These are phyloP conservation scores for Paracanthobrama guichenoti DNA, from an alignment of 2,113 vertebrate genomes.

Conservation along the genomic window DNA sequence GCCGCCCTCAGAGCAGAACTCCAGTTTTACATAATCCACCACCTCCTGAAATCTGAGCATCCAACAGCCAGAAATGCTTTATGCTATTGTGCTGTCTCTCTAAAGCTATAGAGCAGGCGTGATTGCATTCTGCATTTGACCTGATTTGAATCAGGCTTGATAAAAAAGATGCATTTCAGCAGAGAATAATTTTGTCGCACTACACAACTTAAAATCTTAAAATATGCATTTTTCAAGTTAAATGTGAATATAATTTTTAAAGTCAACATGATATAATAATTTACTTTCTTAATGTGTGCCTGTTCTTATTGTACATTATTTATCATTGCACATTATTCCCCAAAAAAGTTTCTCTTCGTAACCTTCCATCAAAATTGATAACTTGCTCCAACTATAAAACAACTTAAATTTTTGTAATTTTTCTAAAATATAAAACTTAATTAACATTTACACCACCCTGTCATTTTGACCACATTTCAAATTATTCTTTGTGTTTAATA, in stretches of 20 bases:
- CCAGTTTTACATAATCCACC: slow-evolving; percentile 33
- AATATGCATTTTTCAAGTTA: neutral
- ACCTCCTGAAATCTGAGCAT: slow-evolving; percentile 8
- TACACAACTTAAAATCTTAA: too few relatives aligned
- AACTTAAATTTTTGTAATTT: neutral
- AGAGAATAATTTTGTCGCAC: neutral
- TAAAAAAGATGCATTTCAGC: neutral
- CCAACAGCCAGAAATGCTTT: neutral
- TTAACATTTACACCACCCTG: neutral
- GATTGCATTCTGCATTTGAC: neutral
- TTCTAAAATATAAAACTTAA: neutral
- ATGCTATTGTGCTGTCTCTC: neutral
- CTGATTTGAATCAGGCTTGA: neutral
- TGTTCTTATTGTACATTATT: neutral
- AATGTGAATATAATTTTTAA: neutral
- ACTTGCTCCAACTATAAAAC: neutral
- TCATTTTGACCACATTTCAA: neutral
- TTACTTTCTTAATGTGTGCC: neutral
- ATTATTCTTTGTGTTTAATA: neutral
- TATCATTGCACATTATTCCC: neutral
- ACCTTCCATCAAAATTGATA: neutral
- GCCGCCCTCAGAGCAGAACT: slow-evolving; percentile 8
- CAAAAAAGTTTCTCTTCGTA: neutral
- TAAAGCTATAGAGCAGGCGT: neutral
- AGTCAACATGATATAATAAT: neutral